Evolutionary conservation across 92 coral and sea anemone species (phyloP).

Genomic region (Epizoanthus stellaris): DNA sequence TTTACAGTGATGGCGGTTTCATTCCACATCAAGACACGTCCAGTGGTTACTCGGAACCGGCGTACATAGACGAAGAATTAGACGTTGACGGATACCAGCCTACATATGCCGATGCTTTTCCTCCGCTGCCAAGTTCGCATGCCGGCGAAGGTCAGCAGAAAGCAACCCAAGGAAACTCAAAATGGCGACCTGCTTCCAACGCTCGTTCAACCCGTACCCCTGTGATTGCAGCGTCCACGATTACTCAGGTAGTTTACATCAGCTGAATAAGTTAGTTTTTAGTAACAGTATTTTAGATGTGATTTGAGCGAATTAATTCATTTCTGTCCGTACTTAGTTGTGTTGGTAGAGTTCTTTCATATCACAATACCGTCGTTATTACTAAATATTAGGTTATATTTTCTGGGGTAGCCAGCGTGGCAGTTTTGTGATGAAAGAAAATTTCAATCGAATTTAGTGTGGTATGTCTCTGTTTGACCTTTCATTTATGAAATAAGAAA

Average conservation of each 20-base stretch:
- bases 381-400: too few species aligned
- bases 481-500: background rate
- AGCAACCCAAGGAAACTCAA: conserved; percentile 60
- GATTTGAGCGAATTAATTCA: background rate
- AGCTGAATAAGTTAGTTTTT: background rate
- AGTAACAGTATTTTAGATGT: background rate
- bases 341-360: background rate
- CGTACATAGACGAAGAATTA: conserved; percentile 65
- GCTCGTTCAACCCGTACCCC: conserved; percentile 72
- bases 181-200: conserved; percentile 70
- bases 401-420: conserved; percentile 52
- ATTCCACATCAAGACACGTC: conserved; percentile 68
- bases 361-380: background rate
- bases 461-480: too few species aligned
- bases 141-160: conserved; percentile 75
- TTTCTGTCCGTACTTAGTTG: background rate
- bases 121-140: conserved; percentile 90
- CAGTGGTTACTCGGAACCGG: conserved; percentile 46
- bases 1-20: conserved; percentile 82
- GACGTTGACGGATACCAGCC: conserved; percentile 96
- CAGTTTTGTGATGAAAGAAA: conserved; percentile 39
- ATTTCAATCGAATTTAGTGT: background rate
- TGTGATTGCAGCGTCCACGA: conserved; percentile 80
- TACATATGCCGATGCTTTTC: conserved; percentile 98
- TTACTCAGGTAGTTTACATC: conserved; percentile 81